Base-by-base conservation (phyloP, 2,797 vertebrate species). In the Crocidura indochinensis region DNA sequence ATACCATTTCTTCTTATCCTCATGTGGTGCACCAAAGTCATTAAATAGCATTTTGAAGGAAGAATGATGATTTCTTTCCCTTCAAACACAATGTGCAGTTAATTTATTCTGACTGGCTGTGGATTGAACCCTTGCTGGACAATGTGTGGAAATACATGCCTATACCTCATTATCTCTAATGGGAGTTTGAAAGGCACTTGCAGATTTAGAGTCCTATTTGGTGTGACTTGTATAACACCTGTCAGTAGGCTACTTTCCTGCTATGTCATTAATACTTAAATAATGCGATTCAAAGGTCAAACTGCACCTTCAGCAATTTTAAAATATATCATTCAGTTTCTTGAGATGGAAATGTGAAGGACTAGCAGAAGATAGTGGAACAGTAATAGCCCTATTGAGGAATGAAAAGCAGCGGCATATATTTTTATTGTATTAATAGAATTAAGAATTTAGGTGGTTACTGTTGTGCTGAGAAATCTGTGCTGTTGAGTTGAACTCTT, bases 221-320 rank as follows among this genome's bases (percentile, higher is more conserved):
- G 95, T 97, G 96, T 97, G 96, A 94, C 83, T 97, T 97, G 95
- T 97, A 96, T 96, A 97, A 97, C 97, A 98, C 92, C 97, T 97
- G 97, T 97, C 98, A 97, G 95, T 97, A 95, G 96, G 88, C 94
- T 96, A 97, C 97, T 81, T 95, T 96, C 83, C 92, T 96, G 86
- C 95, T 96, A 90, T 97, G 97, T 95, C 95, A 97, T 98, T 97
- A 98, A 97, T 97, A 97, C 97, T 97, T 97, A 97, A 97, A 97
- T 97, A 96, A 96, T 97, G 97, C 89, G 93, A 97, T 97, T 97
- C 97, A 98, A 98, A 98, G 97, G 97, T 98, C 97, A 98, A 97
- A 96, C 94, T 97, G 95, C 8, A 4, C 97, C 88, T 97, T 91
- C 6, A 68, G 96, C 95, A 96, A 89, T 97, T 96, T 96, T 97